Evolutionary conservation across 2,113 vertebrate species (phyloP).

Genomic region (Clarias macrocephalus): DNA sequence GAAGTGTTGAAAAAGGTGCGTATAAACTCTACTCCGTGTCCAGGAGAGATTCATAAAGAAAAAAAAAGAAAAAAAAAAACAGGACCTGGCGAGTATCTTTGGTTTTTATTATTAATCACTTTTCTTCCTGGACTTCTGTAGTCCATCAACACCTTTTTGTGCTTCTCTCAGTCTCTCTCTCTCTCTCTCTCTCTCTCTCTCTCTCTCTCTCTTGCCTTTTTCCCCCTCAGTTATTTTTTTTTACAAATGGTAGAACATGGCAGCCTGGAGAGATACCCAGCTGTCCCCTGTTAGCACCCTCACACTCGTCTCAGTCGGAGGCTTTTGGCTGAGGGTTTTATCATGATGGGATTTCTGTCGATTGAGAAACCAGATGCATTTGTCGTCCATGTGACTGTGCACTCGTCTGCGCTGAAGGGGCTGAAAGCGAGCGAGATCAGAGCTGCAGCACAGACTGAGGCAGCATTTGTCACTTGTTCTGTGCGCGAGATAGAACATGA

Average conservation of each 20-base stretch:
- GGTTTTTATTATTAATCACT: neutral
- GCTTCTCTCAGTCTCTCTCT: neutral
- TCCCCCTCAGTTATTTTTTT: neutral
- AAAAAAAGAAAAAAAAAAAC: neutral
- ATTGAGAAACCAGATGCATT: slow-evolving; percentile 23
- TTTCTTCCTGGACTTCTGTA: neutral
- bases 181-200: neutral
- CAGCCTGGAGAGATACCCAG: slow-evolving; percentile 20
- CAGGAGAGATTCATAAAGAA: neutral
- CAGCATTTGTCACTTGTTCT: slow-evolving; percentile 55
- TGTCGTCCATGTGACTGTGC: slow-evolving; percentile 33
- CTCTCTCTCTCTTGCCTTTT: slow-evolving; percentile 5
- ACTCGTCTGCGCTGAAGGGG: slow-evolving; percentile 29
- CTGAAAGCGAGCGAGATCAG: slow-evolving; percentile 17
- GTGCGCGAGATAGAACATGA: slow-evolving; percentile 49
- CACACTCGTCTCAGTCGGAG: slow-evolving; percentile 27
- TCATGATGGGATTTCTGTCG: slow-evolving; percentile 21
- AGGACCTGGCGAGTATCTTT: neutral
- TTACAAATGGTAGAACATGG: slow-evolving; percentile 21
- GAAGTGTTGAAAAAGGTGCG: neutral
- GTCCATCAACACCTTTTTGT: neutral
- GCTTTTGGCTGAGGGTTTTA: slow-evolving; percentile 10
- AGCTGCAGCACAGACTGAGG: slow-evolving; percentile 51
- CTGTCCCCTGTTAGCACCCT: slow-evolving; percentile 30
- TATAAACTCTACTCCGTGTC: neutral